A percentile compares a stretch with the other conserved stretches of the same genome.
phyloP scores from a whole-genome alignment of 2,797 vertebrate species.

The Luscinia luscinia region DNA sequence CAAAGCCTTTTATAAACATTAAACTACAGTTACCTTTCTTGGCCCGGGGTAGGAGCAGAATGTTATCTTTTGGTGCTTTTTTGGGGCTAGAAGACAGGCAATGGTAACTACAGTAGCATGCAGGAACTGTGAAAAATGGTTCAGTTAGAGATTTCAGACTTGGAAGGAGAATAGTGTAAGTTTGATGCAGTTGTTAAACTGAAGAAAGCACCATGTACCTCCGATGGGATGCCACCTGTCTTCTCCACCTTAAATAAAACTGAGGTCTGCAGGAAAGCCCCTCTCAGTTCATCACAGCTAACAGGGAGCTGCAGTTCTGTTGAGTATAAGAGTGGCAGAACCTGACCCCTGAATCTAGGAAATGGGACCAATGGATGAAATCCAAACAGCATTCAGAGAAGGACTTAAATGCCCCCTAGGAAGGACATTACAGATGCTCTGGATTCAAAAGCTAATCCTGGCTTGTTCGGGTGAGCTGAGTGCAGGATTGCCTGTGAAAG shows the following conservation, averaged over 20 bases:
- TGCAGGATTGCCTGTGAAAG: background rate
- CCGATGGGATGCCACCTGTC: background rate
- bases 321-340: background rate
- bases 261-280: background rate
- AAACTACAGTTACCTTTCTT: constrained; percentile 35
- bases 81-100: background rate
- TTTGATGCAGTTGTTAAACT: background rate
- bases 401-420: background rate
- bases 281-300: background rate
- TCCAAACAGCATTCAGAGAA: background rate
- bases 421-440: background rate
- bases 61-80: constrained; percentile 59
- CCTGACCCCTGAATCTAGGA: background rate
- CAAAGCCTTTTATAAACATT: constrained; percentile 64
- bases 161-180: background rate
- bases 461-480: background rate
- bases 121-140: background rate
- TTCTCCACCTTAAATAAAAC: background rate
- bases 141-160: background rate
- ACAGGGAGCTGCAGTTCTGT: background rate
- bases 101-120: background rate
- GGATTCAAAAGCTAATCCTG: constrained; percentile 36
- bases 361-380: constrained; percentile 28
- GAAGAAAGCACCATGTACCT: background rate
- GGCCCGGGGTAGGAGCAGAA: constrained; percentile 28